Conservation (phyloP, 2,797 vertebrate species). For the Leptoclinus maculatus region DNA sequence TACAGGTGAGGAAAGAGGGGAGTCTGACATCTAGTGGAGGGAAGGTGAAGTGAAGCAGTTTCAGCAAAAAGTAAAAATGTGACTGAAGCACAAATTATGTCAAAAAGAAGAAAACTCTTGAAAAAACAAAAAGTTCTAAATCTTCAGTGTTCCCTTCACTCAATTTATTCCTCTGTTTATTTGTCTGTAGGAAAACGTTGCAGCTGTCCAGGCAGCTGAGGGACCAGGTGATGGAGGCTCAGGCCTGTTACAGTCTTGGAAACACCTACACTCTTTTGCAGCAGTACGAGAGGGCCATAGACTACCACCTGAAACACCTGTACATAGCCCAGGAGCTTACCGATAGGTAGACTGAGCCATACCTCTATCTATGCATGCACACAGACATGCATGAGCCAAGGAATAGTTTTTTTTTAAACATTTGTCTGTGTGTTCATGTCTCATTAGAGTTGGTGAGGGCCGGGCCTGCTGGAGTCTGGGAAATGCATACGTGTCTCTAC, state of each 20-base stretch:
- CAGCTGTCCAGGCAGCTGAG: conserved; percentile 94
- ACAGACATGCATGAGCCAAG: neutral
- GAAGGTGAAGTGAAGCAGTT: conserved; percentile 9
- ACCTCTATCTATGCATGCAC: neutral
- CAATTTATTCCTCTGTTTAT: neutral
- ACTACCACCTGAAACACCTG: conserved; percentile 96
- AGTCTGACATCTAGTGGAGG: conserved; percentile 78
- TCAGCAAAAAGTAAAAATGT: neutral
- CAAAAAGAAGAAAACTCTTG: neutral
- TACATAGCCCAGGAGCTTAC: conserved; percentile 95
- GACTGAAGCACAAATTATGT: neutral
- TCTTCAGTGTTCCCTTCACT: neutral
- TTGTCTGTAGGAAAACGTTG: conserved; percentile 89
- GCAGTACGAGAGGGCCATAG: conserved; percentile 92
- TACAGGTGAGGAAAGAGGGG: conserved; percentile 90
- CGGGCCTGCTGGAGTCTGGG: conserved; percentile 98
- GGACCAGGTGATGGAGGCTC: conserved; percentile 96
- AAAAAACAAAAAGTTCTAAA: neutral
- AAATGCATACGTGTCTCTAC: conserved; percentile 93
- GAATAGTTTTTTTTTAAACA: neutral
- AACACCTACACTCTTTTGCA: conserved; percentile 96
- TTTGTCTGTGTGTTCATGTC: neutral
- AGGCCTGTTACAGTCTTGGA: conserved; percentile 98
- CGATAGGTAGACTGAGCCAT: conserved; percentile 85
- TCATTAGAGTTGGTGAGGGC: conserved; percentile 93